Conservation (phyloP, 2,797 vertebrate species). For the Sebastes iracundus region DNA sequence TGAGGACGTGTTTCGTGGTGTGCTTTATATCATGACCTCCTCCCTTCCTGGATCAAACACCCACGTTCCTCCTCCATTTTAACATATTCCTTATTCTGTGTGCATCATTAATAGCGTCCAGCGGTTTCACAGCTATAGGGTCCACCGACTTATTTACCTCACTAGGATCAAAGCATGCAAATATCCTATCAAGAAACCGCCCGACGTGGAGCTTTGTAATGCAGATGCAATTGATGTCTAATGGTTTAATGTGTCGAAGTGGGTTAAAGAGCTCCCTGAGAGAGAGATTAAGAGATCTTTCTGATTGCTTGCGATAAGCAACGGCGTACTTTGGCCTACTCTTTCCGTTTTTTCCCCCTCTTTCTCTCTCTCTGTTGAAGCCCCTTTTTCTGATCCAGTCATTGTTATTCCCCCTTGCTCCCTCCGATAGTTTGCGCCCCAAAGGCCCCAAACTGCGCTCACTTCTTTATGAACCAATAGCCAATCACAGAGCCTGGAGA, state of each 20-base stretch:
- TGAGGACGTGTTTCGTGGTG: conserved; percentile 17
- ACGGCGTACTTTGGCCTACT: conserved; percentile 27
- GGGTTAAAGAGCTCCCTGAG: conserved; percentile 46
- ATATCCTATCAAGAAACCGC: conserved; percentile 8
- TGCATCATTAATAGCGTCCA: conserved; percentile 11
- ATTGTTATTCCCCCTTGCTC: conserved; percentile 65
- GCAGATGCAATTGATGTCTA: conserved; percentile 46
- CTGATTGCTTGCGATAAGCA: conserved; percentile 29
- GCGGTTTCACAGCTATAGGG: not conserved
- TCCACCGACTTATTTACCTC: conserved; percentile 30
- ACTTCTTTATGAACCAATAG: conserved; percentile 70
- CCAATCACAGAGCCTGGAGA: conserved; percentile 66
- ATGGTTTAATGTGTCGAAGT: conserved; percentile 45
- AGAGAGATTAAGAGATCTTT: conserved; percentile 47
- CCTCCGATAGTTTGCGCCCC: conserved; percentile 52
- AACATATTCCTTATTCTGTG: not conserved
- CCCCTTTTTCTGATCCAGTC: conserved; percentile 42
- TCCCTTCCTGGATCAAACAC: conserved; percentile 48
- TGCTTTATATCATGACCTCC: conserved; percentile 38
- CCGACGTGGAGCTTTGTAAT: conserved; percentile 43
- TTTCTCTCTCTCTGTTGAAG: conserved; percentile 15
- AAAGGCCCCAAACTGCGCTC: conserved; percentile 64
- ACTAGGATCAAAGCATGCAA: conserved; percentile 28
- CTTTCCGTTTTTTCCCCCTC: not conserved
- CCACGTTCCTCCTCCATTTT: not conserved